Conservation (phyloP, 2,888 invertebrate genomes). For the Apotomis turbidana region DNA sequence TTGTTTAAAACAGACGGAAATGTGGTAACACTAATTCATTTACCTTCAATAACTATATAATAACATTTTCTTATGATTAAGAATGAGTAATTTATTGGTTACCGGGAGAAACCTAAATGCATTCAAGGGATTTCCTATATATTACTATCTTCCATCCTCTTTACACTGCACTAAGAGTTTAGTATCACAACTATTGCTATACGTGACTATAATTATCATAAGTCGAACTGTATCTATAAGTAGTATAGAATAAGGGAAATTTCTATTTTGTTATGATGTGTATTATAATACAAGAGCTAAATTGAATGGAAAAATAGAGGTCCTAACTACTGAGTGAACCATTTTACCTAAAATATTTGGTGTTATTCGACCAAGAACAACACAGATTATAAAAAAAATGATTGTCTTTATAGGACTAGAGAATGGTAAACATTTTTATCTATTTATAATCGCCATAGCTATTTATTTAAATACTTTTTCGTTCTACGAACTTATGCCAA, state of each 20-base stretch:
- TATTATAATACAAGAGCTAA: slow-evolving; percentile 17
- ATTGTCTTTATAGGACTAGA: slow-evolving; percentile 78
- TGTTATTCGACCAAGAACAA: slow-evolving; percentile 34
- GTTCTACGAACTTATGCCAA: slow-evolving; percentile 71
- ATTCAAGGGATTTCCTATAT: slow-evolving; percentile 60
- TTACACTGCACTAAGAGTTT: slow-evolving; percentile 61
- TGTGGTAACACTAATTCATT: slow-evolving; percentile 57
- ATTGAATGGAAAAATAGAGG: slow-evolving; percentile 49
- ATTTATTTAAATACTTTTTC: slow-evolving; percentile 51
- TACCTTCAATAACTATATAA: slow-evolving; percentile 57
- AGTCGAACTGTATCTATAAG: neutral
- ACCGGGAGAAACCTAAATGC: slow-evolving; percentile 72
- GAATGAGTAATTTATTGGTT: slow-evolving; percentile 60
- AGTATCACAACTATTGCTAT: slow-evolving; percentile 73
- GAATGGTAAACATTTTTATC: slow-evolving; percentile 68
- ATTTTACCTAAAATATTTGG: slow-evolving; percentile 52
- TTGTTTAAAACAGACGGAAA: slow-evolving; percentile 57
- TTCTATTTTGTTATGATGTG: slow-evolving; percentile 23
- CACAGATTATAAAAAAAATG: slow-evolving; percentile 35
- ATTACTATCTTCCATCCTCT: slow-evolving; percentile 61
- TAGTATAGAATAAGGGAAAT: slow-evolving; percentile 26
- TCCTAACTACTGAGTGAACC: slow-evolving; percentile 53
- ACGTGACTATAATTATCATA: slow-evolving; percentile 8
- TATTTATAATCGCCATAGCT: slow-evolving; percentile 57
- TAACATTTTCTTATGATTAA: slow-evolving; percentile 58